Base-by-base conservation (phyloP, 2,797 vertebrate genomes). In the Meriones psammophilus region DNA sequence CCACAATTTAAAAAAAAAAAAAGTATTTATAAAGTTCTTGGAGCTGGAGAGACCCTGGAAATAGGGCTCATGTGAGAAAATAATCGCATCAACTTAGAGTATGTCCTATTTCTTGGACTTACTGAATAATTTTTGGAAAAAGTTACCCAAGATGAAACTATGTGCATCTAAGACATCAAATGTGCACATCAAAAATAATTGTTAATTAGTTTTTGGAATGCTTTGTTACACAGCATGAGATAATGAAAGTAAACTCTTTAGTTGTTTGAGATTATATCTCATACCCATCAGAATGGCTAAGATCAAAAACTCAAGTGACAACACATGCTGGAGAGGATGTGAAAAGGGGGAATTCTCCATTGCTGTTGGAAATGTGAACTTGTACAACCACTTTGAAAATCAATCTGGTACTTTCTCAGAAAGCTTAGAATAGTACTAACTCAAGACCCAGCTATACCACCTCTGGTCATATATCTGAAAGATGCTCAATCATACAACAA, bases 1-100 rank as follows among this genome's bases (percentile, higher is more conserved):
- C 0, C 12, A 0, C 17, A 10, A 30, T 7, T 2, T 14, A n/a
- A 4, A 54, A 50, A 50, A 62, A 17, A 69, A 17, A 12, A 3
- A 3, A 3, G 50, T 50, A 18, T 58, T 18, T 24, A 6, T 36
- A 15, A 8, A 56, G 13, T n/a, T n/a, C 15, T 13, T 28, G 28
- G 13, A 78, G 9, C 3, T 3, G 30, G 71, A 78, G 46, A 94
- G 2, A 22, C 1, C 0, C 14, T 20, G 46, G 8, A 30, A 22
- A 36, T 2, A 39, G 18, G 30, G 15, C 3, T 3, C 2, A 0
- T 3, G 9, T 54, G 39, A 26, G 3, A 12, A 73, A 54, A 66
- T 0, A 30, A 20, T 30, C 5, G 42, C 1, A 14, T 0, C 30
- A 79, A n/a, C 7, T 14, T 5, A n/a, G 28, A 28, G 7, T 74